Percentiles rank a stretch among this genome's conserved stretches.
These are phyloP conservation scores for Halotydeus destructor DNA, from an alignment of 1,140 invertebrate genomes.

Conservation along the genomic window DNA sequence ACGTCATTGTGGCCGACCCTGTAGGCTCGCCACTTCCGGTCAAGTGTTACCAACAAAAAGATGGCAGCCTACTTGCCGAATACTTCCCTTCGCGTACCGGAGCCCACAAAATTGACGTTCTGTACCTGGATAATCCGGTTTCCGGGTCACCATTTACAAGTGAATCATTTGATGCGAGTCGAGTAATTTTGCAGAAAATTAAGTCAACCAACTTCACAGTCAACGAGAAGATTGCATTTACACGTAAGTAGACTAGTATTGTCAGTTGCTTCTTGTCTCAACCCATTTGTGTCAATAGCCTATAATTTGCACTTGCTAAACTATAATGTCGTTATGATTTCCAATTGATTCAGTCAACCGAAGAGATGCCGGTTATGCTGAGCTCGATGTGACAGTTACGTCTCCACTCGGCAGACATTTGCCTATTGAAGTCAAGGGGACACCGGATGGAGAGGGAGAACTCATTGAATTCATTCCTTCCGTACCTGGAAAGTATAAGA, in stretches of 20 bases:
- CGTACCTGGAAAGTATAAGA: conserved; percentile 67
- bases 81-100: conserved; percentile 53
- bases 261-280: too few species aligned
- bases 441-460: conserved; percentile 43
- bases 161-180: conserved; percentile 74
- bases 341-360: conserved; percentile 45
- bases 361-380: conserved; percentile 64
- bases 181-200: conserved; percentile 38
- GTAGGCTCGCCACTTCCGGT: conserved; percentile 66
- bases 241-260: conserved; percentile 41
- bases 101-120: conserved; percentile 57
- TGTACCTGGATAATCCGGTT: conserved; percentile 71
- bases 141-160: conserved; percentile 88
- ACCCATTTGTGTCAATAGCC: too few species aligned
- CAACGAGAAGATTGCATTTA: conserved; percentile 60
- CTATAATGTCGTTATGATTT: too few species aligned
- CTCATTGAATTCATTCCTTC: conserved; percentile 65
- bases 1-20: conserved; percentile 34
- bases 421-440: conserved; percentile 50
- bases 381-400: conserved; percentile 65
- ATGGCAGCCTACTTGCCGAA: conserved; percentile 73
- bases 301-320: too few species aligned
- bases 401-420: conserved; percentile 69
- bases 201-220: conserved; percentile 54
- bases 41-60: conserved; percentile 81